Base-by-base conservation (phyloP, 2,888 invertebrate species). In the Sarcophaga caerulescens region DNA sequence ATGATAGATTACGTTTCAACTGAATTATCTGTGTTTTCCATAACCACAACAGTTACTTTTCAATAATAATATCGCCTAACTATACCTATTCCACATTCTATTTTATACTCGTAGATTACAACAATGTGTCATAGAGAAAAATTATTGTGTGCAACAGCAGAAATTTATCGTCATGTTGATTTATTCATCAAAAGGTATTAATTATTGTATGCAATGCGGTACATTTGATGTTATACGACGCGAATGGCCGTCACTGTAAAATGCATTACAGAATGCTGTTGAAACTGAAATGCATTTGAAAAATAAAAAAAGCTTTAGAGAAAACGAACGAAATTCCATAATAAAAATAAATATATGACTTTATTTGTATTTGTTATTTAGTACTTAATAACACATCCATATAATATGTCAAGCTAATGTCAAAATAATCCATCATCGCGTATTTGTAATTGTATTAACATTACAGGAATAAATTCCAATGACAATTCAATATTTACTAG, bases 141-240 rank as follows among this genome's bases (percentile, higher is more conserved):
- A 52, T 14, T 45, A n/a, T 82, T 65, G 21, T 70, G 21, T 76
- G 65, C 76, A 71, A 76, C 57, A 71, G 47, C 65, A 71, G 57
- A 65, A 57, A n/a, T 60, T 17, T 35, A 60, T 80, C 84, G 70
- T 73, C 70, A 70, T 90, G 89, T 91, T 92, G 89, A 90, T 90
- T 90, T 88, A 90, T 89, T 91, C 90, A 92, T 92, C 92, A 92
- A 92, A 90, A 89, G 90, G 92, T 91, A 92, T 92, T 92, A 92
- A 88, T 87, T 83, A 84, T 89, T 91, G 90, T 90, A 89, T 90
- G 87, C 88, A 84, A 81, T 81, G 90, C 89, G 90, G 90, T 87
- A 84, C 88, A 87, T 90, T 90, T 90, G 90, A 90, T 89, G 88
- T 89, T 5, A 52, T 4, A 83, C 71, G 71, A 76, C 25, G 21